Conservation (phyloP, 1,140 invertebrate genomes). For the Amphibalanus amphitrite region DNA sequence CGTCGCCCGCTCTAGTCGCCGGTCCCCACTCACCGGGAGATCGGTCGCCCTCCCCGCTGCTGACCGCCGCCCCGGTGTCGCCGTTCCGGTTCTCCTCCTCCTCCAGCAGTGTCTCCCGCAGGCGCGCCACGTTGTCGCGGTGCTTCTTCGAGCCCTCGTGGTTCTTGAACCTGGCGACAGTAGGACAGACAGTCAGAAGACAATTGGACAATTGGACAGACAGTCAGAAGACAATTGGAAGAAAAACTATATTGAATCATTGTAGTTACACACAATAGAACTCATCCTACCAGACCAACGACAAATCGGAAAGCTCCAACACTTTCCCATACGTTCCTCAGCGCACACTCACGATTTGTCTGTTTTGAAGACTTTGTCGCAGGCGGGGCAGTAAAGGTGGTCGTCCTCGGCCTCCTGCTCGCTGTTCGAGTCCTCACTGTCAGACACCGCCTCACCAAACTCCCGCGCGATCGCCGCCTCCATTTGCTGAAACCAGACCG, state of each 20-base stretch:
- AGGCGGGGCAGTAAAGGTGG: constrained; percentile 32
- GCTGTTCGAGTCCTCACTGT: not conserved
- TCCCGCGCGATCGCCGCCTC: not conserved
- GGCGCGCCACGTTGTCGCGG: not conserved
- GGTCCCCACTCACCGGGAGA: not conserved
- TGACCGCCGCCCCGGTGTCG: not conserved
- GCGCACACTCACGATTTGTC: constrained; percentile 29
- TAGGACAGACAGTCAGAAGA: too few relatives aligned
- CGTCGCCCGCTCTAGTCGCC: too few relatives aligned
- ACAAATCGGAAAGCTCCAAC: too few relatives aligned
- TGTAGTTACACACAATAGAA: too few relatives aligned
- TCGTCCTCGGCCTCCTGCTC: constrained; percentile 7
- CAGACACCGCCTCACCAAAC: not conserved
- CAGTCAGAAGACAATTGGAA: not conserved
- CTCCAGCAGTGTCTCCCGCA: not conserved
- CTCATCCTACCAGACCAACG: too few relatives aligned
- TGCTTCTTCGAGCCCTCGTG: not conserved
- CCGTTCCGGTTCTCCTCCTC: not conserved
- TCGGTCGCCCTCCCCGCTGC: not conserved
- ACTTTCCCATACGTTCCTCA: too few relatives aligned
- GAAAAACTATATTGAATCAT: too few relatives aligned
- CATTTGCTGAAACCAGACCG: not conserved
- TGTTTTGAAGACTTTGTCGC: constrained; percentile 35
- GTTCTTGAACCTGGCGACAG: not conserved
- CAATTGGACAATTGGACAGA: too few relatives aligned